These are phyloP conservation scores for Boloria euphrosyne DNA, from an alignment of 2,888 invertebrate species.

Conservation along the genomic window DNA sequence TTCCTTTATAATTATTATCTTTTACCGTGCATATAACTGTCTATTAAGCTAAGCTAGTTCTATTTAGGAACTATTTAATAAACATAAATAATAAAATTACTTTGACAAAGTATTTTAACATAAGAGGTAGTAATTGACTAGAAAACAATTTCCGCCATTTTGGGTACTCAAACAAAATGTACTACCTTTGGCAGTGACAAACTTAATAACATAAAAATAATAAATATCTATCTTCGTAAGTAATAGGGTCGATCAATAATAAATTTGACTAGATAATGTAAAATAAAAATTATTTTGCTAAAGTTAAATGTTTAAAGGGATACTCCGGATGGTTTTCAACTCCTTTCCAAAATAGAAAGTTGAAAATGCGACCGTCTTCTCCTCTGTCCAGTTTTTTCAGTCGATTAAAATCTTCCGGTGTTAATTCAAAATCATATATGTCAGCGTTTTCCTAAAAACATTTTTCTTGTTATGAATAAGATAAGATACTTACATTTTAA, in stretches of 20 bases:
- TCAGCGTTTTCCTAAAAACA: slow-evolving; percentile 83
- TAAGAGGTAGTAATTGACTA: slow-evolving; percentile 24
- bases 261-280: neutral
- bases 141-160: slow-evolving; percentile 7
- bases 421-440: slow-evolving; percentile 84
- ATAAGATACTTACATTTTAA: too few species aligned
- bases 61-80: too few species aligned
- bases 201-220: slow-evolving; percentile 15
- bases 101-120: neutral
- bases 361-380: slow-evolving; percentile 85
- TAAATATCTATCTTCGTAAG: neutral
- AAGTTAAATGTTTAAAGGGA: slow-evolving; percentile 75
- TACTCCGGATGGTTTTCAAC: slow-evolving; percentile 87
- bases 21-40: too few species aligned
- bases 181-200: slow-evolving; percentile 22
- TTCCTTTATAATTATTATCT: too few species aligned
- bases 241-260: too few species aligned
- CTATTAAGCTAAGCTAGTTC: too few species aligned
- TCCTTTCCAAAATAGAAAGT: slow-evolving; percentile 86
- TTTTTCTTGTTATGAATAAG: too few species aligned
- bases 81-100: neutral
- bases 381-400: slow-evolving; percentile 84
- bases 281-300: slow-evolving; percentile 21
- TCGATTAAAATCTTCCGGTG: slow-evolving; percentile 76
- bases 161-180: slow-evolving; percentile 3